Percentiles rank a stretch among this genome's conserved stretches.
Conservation (phyloP, 2,113 vertebrate species). For the Grammomys surdaster region DNA sequence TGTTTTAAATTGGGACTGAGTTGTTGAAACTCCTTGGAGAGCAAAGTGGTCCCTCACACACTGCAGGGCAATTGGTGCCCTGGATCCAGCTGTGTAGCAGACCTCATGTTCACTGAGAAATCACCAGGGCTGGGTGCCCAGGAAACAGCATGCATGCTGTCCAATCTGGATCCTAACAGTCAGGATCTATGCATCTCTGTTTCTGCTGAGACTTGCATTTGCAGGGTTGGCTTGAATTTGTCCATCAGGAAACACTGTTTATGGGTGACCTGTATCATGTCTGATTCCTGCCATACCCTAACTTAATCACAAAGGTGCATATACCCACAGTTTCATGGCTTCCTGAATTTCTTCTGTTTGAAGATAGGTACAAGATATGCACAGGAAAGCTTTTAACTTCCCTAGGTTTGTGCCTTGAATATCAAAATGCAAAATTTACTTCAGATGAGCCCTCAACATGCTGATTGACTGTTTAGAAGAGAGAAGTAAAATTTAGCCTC, state of each 20-base stretch:
- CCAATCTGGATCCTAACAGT: background rate
- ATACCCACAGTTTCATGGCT: background rate
- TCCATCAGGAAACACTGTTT: background rate
- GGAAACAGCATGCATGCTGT: background rate
- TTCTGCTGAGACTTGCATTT: background rate
- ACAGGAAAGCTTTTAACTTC: constrained; percentile 3
- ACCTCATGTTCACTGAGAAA: background rate
- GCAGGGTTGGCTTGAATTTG: background rate
- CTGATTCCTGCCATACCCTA: background rate
- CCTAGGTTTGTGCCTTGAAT: background rate
- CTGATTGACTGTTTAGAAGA: constrained; percentile 39
- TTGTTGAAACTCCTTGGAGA: background rate
- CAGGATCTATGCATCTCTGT: too few relatives aligned
- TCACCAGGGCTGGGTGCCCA: background rate
- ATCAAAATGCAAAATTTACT: constrained; percentile 53
- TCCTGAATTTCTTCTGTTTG: background rate
- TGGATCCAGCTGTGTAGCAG: background rate
- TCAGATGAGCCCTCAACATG: constrained; percentile 19
- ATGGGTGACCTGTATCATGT: background rate
- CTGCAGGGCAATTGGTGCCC: background rate
- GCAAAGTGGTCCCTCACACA: background rate
- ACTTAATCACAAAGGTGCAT: background rate
- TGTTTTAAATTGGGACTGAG: background rate
- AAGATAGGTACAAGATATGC: background rate
- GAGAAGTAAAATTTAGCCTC: constrained; percentile 46